Evolutionary conservation across 1,140 invertebrate genomes (phyloP).

Genomic region (Drosophila sechellia): DNA sequence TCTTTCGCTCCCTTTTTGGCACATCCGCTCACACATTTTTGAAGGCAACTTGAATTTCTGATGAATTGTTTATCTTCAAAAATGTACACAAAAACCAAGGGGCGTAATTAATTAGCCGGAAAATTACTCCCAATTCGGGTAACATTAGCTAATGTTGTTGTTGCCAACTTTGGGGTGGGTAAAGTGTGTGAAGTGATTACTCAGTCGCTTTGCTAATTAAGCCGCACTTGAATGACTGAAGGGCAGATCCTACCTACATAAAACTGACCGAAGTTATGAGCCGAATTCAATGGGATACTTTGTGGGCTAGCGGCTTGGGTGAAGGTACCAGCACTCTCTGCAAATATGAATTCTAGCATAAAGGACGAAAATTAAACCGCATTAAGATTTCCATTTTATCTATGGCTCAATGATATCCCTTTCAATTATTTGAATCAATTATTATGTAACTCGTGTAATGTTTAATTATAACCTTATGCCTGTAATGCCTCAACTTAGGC

Average conservation of each 20-base stretch:
- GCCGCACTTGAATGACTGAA: constrained; percentile 44
- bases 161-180: constrained; percentile 19
- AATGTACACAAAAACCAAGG: constrained; percentile 65
- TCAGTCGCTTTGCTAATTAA: constrained; percentile 73
- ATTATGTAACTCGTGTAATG: background rate
- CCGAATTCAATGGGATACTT: constrained; percentile 42
- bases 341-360: background rate
- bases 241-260: background rate
- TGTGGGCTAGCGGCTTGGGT: background rate
- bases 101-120: constrained; percentile 77
- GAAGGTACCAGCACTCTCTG: background rate
- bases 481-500: background rate
- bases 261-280: constrained; percentile 34
- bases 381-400: constrained; percentile 14
- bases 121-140: constrained; percentile 30
- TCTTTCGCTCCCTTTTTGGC: background rate
- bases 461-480: constrained; percentile 5
- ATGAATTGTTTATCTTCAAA: constrained; percentile 81
- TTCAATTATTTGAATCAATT: constrained; percentile 12
- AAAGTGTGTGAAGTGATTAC: constrained; percentile 55
- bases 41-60: constrained; percentile 66
- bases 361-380: constrained; percentile 2
- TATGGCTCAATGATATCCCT: background rate
- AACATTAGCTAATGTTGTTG: constrained; percentile 20
- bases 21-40: constrained; percentile 9